Evolutionary conservation across 2,888 invertebrate species (phyloP), one percentile per base, ranked within the genome.

Genomic region (Mimumesa dahlbomi): DNA sequence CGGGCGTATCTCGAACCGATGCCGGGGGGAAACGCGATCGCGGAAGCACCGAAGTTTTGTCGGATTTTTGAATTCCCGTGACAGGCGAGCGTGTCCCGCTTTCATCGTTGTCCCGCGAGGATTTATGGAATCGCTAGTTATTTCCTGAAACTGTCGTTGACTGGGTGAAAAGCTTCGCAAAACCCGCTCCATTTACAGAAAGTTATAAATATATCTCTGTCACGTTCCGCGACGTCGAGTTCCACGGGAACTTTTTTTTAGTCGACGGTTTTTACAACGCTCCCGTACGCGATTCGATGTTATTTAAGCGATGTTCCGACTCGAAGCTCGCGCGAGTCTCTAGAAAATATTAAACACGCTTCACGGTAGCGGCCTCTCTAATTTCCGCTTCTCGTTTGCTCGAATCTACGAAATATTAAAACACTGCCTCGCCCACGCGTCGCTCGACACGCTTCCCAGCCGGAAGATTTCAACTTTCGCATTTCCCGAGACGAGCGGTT

Each of bases 51-150:
- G 21, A 6, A 31, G 19, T 38, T 34, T 49, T 49, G 11, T 11
- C 49, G 31, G 11, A 34, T 49, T 57, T 57, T 49, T 46, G 9
- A 5, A 45, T 14, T 49, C 48, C 42, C 34, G 14, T 16, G 49
- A 34, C 25, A 49, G 14, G 0, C 11, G 14, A n/a, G 7, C 9
- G 7, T 4, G 18, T 18, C 40, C 22, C 48, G 7, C 42, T 45
- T 29, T 56, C 43, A n/a, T 18, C 56, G 31, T 7, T 2, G 9
- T 49, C 65, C 34, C 46, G 5, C 25, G 43, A 14, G 65, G 31
- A 46, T 52, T 34, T 19, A 2, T n/a, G 7, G 29, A 57, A 64
- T 34, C 25, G 42, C 14, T 40, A 13, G 56, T 49, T 49, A 56
- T 45, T 64, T 46, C 43, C 45, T 36, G 21, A n/a, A 36, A 40